A percentile compares a stretch with the other conserved stretches of the same genome.
Evolutionary conservation across 2,888 invertebrate genomes (phyloP).

Genomic region (Habrosyne pyritoides): DNA sequence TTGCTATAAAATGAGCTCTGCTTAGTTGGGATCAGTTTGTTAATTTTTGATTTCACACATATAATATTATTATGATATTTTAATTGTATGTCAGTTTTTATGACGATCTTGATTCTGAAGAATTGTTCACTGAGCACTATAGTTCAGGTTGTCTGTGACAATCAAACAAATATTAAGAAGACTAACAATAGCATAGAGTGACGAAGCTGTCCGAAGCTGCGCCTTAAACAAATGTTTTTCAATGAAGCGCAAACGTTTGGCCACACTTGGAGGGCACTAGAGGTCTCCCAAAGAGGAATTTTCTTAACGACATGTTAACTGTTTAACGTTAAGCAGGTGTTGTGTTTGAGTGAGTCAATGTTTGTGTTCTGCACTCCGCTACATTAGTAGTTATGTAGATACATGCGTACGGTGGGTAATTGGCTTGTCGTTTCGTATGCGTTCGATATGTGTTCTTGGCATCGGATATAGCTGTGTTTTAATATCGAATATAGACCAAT

Average conservation of each 20-base stretch:
- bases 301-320: constrained; percentile 55
- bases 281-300: constrained; percentile 35
- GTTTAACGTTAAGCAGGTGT: constrained; percentile 48
- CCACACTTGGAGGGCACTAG: constrained; percentile 48
- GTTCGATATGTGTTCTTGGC: constrained; percentile 1
- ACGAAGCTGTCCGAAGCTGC: neutral
- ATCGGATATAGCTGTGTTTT: neutral
- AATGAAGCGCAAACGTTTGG: constrained; percentile 49
- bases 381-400: constrained; percentile 27
- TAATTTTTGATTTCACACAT: too few species aligned
- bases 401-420: constrained; percentile 6
- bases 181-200: neutral
- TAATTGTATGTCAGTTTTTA: too few species aligned
- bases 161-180: neutral
- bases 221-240: constrained; percentile 47
- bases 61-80: too few species aligned
- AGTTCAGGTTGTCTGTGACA: too few species aligned
- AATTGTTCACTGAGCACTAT: too few species aligned
- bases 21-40: too few species aligned
- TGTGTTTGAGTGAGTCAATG: constrained; percentile 32
- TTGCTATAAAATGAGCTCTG: too few species aligned
- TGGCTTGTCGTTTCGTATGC: neutral
- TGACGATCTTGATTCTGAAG: too few species aligned
- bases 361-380: constrained; percentile 36
- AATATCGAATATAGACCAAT: too few species aligned